These are phyloP conservation scores for Paramisgurnus dabryanus DNA, from an alignment of 2,113 vertebrate genomes.

Conservation along the genomic window DNA sequence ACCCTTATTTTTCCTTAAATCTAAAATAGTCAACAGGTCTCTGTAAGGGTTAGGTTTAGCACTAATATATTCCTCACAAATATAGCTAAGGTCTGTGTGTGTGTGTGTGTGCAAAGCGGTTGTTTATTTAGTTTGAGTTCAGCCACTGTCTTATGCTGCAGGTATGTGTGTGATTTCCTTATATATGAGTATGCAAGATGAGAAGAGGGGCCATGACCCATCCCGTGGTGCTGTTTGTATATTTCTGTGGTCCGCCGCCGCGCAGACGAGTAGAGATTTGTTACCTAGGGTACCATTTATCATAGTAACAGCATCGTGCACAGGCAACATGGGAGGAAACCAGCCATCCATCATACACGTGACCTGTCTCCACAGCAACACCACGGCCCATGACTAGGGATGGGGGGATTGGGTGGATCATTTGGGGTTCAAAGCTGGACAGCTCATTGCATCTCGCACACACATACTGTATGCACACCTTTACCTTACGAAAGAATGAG, in stretches of 20 bases:
- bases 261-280: conserved; percentile 60
- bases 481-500: not conserved
- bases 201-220: conserved; percentile 35
- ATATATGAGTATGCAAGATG: conserved; percentile 10
- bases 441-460: not conserved
- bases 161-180: not conserved
- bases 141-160: conserved; percentile 1
- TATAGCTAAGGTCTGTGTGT: not conserved
- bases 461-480: not conserved
- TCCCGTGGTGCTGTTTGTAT: conserved; percentile 38
- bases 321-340: conserved; percentile 48
- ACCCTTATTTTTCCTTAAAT: too few relatives aligned
- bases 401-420: not conserved
- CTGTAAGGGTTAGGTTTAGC: too few relatives aligned
- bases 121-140: conserved; percentile 2
- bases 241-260: conserved; percentile 45
- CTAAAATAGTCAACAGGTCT: too few relatives aligned
- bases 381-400: conserved; percentile 35
- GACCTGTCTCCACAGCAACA: conserved; percentile 43
- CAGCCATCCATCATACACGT: conserved; percentile 57
- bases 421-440: conserved; percentile 12
- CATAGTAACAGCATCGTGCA: conserved; percentile 51
- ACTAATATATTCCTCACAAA: too few relatives aligned
- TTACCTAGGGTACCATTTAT: conserved; percentile 58
- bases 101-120: not conserved